phyloP scores from a whole-genome alignment of 2,888 invertebrate genomes.

The Melipona beecheii region DNA sequence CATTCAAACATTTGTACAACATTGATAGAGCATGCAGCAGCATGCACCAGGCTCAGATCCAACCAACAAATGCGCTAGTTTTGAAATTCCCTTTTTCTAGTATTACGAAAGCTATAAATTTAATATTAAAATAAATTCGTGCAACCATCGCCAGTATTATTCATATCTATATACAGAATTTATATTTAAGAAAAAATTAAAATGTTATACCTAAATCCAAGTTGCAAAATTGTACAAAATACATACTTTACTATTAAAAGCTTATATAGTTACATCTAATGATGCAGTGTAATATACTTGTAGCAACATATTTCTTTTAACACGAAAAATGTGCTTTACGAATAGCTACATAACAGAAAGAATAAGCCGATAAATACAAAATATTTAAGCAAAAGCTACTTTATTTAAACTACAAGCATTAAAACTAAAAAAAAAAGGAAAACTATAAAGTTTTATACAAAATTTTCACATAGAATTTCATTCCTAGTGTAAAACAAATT shows the following conservation, averaged over 20 bases:
- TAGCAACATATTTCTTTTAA: not conserved
- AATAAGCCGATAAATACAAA: slow-evolving; percentile 47
- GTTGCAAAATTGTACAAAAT: not conserved
- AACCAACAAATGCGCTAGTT: slow-evolving; percentile 76
- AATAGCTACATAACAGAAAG: slow-evolving; percentile 19
- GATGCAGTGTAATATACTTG: slow-evolving; percentile 5
- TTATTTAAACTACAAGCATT: slow-evolving; percentile 56
- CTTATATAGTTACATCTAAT: slow-evolving; percentile 3
- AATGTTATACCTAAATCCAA: slow-evolving; percentile 19
- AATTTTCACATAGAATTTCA: slow-evolving; percentile 7
- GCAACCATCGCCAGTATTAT: slow-evolving; percentile 3
- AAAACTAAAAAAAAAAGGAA: slow-evolving; percentile 17
- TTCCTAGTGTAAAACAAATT: slow-evolving; percentile 13
- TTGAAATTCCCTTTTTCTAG: slow-evolving; percentile 25
- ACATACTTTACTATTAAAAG: slow-evolving; percentile 1
- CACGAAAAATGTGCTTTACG: slow-evolving; percentile 10
- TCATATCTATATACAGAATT: slow-evolving; percentile 21
- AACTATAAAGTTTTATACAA: slow-evolving; percentile 14
- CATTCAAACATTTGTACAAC: slow-evolving; percentile 83
- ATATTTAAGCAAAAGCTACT: slow-evolving; percentile 60
- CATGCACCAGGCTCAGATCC: slow-evolving; percentile 78
- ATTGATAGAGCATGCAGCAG: slow-evolving; percentile 81
- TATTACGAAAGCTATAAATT: slow-evolving; percentile 10
- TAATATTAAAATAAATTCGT: slow-evolving; percentile 6
- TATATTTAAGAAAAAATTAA: not conserved